These are phyloP conservation scores for Pandemis heparana DNA, from an alignment of 2,888 invertebrate genomes.

Conservation along the genomic window DNA sequence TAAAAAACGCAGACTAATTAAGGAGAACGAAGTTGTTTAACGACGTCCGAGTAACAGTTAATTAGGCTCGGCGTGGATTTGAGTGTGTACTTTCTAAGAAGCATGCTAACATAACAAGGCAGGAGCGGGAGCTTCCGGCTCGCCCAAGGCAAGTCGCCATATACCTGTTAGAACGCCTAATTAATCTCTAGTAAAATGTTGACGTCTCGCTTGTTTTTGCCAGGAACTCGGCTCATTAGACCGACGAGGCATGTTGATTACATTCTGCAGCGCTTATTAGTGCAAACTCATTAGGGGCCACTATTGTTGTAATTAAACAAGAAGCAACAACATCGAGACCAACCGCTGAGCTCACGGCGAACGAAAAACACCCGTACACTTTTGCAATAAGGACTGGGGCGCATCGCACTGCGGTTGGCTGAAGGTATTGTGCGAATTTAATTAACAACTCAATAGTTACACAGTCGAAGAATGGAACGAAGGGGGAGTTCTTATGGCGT, in stretches of 20 bases:
- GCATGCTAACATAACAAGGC: slow-evolving; percentile 63
- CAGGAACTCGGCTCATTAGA: slow-evolving; percentile 84
- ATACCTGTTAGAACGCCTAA: slow-evolving; percentile 75
- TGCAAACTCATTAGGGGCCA: slow-evolving; percentile 84
- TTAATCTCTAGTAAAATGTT: slow-evolving; percentile 84
- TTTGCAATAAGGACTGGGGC: slow-evolving; percentile 54
- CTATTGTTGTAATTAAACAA: slow-evolving; percentile 86
- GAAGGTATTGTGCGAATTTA: slow-evolving; percentile 76
- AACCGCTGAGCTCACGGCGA: slow-evolving; percentile 55
- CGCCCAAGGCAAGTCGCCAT: slow-evolving; percentile 63
- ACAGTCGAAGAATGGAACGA: slow-evolving; percentile 59
- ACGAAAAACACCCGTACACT: slow-evolving; percentile 64
- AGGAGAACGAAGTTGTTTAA: slow-evolving; percentile 36
- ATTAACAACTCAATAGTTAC: slow-evolving; percentile 83
- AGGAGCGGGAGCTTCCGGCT: slow-evolving; percentile 68
- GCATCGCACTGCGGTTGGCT: slow-evolving; percentile 53
- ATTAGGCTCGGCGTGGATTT: slow-evolving; percentile 46
- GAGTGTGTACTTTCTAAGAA: slow-evolving; percentile 62
- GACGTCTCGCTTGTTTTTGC: slow-evolving; percentile 79
- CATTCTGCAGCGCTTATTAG: slow-evolving; percentile 85
- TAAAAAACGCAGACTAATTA: slow-evolving; percentile 36
- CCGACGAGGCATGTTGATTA: slow-evolving; percentile 84
- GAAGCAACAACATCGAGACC: slow-evolving; percentile 74
- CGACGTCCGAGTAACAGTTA: slow-evolving; percentile 30
- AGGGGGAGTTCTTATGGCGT: slow-evolving; percentile 77